These are phyloP conservation scores for Lampropteryx suffumata DNA, from an alignment of 2,888 invertebrate species.

Conservation along the genomic window DNA sequence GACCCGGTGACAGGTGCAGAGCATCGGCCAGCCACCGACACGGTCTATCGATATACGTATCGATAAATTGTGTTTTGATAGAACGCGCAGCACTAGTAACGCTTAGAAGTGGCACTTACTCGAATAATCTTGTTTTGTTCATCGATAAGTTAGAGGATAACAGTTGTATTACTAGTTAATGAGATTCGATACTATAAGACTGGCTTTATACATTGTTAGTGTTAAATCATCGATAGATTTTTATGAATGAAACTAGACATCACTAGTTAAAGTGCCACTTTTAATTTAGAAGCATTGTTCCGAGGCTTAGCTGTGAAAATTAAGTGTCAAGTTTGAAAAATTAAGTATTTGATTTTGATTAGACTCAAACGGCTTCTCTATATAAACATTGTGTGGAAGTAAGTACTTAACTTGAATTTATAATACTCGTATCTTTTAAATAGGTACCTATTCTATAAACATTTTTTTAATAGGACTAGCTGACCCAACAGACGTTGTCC, in stretches of 20 bases:
- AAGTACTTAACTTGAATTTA: too few species aligned
- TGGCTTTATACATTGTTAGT: not conserved
- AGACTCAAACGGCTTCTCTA: too few species aligned
- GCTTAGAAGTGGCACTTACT: slow-evolving; percentile 39
- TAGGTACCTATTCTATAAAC: too few species aligned
- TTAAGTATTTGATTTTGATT: too few species aligned
- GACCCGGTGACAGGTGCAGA: slow-evolving; percentile 66
- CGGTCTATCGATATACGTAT: slow-evolving; percentile 55
- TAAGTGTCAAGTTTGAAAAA: slow-evolving; percentile 13
- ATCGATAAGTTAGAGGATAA: slow-evolving; percentile 4
- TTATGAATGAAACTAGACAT: slow-evolving; percentile 1
- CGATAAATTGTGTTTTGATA: slow-evolving; percentile 69
- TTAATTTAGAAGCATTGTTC: slow-evolving; percentile 16
- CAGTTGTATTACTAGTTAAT: not conserved
- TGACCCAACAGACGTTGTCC: too few species aligned
- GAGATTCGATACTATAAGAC: not conserved
- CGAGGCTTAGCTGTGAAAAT: slow-evolving; percentile 10
- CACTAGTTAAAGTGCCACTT: slow-evolving; percentile 11
- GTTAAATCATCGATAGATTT: not conserved
- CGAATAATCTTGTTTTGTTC: not conserved
- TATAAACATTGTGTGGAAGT: too few species aligned
- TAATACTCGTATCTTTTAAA: too few species aligned
- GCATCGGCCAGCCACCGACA: slow-evolving; percentile 44
- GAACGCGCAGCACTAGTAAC: slow-evolving; percentile 40
- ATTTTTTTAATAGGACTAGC: too few species aligned